Evolutionary conservation across 2,797 vertebrate genomes (phyloP).

Genomic region (Trachops cirrhosus): DNA sequence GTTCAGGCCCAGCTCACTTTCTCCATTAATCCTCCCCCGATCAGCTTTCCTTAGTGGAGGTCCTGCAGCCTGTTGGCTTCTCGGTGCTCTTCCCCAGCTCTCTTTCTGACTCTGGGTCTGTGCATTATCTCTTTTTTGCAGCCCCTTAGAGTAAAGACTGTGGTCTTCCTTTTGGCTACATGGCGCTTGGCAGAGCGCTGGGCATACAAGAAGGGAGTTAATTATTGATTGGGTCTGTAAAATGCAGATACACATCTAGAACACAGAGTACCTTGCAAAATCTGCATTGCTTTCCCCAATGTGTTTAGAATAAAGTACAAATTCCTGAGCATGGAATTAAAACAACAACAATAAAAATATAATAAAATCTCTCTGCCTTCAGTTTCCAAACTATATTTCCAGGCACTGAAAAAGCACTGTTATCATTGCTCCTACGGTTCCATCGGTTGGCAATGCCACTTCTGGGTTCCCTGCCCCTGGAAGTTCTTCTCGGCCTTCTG

Average conservation of each 20-base stretch:
- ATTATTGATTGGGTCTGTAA: not conserved
- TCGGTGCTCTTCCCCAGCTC: not conserved
- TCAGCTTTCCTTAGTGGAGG: not conserved
- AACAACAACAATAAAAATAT: not conserved
- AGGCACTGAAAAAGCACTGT: not conserved
- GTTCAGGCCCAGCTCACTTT: not conserved
- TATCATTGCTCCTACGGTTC: not conserved
- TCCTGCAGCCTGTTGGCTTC: not conserved
- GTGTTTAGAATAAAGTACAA: not conserved
- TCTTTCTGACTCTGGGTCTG: not conserved
- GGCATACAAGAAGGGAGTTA: not conserved
- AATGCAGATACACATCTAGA: not conserved
- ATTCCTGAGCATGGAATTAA: not conserved
- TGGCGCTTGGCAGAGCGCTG: not conserved
- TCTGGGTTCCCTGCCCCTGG: not conserved
- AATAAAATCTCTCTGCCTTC: not conserved
- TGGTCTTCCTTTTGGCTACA: not conserved
- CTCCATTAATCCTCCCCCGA: not conserved
- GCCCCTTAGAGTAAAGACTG: not conserved
- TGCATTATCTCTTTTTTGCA: not conserved
- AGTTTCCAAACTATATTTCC: not conserved
- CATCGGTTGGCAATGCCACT: too few relatives aligned
- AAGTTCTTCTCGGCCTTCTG: not conserved
- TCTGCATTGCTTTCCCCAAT: not conserved
- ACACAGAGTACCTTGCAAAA: not conserved